Conservation (phyloP, 2,113 vertebrate species). For the Crotophaga sulcirostris region DNA sequence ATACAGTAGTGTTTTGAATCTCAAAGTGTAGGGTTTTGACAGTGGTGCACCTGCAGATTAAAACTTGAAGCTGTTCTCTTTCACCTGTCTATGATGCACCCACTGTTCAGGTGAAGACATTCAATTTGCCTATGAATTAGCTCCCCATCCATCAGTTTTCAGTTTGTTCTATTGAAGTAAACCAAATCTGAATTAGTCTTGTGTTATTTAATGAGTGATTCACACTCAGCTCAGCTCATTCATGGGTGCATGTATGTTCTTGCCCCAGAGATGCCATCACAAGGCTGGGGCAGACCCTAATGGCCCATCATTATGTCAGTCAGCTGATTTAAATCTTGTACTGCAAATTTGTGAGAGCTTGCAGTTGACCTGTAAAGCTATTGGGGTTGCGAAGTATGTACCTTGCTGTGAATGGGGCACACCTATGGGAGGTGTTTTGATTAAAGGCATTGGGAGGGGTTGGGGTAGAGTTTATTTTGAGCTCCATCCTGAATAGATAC, state of each 20-base stretch:
- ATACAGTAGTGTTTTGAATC: neutral
- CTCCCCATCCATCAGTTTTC: neutral
- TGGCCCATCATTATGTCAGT: neutral
- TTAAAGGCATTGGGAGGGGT: neutral
- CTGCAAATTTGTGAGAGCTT: neutral
- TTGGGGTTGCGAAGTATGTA: neutral
- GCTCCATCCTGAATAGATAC: neutral
- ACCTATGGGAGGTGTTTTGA: neutral
- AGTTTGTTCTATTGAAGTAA: neutral
- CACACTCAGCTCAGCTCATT: neutral
- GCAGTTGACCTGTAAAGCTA: neutral
- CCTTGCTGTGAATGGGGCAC: neutral
- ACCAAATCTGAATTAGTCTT: neutral
- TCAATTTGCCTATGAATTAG: neutral
- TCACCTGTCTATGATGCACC: neutral
- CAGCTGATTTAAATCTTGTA: neutral
- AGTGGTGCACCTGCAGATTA: neutral
- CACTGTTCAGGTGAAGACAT: neutral
- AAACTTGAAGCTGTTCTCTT: neutral
- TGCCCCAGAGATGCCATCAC: neutral
- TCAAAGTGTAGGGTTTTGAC: neutral
- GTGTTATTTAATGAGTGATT: neutral
- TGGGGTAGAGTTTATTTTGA: neutral
- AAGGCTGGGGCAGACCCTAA: neutral
- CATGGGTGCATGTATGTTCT: fast-evolving